Base-by-base conservation (phyloP, 2,113 vertebrate species). In the Ceuthmochares aereus region DNA sequence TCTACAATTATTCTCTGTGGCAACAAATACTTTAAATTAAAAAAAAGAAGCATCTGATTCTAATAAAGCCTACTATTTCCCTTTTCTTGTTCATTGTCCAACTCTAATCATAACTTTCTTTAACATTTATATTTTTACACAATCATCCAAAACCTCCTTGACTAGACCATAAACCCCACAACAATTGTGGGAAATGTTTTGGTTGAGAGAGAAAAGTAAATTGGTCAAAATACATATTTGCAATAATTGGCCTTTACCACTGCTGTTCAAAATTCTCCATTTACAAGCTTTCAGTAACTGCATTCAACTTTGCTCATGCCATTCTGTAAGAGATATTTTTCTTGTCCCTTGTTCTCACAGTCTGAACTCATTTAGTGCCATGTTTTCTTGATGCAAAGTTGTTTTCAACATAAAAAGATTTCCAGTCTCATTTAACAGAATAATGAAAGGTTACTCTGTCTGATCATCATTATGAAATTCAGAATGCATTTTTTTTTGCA, bases 51-150 rank as follows among this genome's bases (percentile, higher is more conserved):
- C 97, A 97, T 97, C 91, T 97, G 97, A 96, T 78, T 97, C 96
- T 91, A 95, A 97, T 96, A 96, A 73, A 96, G 91, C 78, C 77
- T 94, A 89, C 55, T 47, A 92, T 96, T 97, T 95, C 77, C 79
- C 67, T 96, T 96, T 95, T 91, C 76, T 84, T 97, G 87, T 97
- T 97, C 96, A 96, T 94, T 97, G 91, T 95, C 95, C 91, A 95
- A 96, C 76, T 96, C 95, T 91, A 98, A 98, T 97, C 90, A 95
- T 83, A 96, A 95, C 91, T 95, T 97, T 88, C 93, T 94, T 93
- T 90, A 98, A 96, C 79, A 59, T 94, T 97, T 97, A 78, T 93
- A 96, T 84, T 97, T 98, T 98, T 91, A 97, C 92, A 97, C 91
- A 97, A 91, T 84, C 92, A 96, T 90, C 80, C 93, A 94, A 97